Percentiles rank a stretch among this genome's conserved stretches.
phyloP scores from a whole-genome alignment of 1,140 invertebrate genomes.

The Pseudobourletiella spinata region DNA sequence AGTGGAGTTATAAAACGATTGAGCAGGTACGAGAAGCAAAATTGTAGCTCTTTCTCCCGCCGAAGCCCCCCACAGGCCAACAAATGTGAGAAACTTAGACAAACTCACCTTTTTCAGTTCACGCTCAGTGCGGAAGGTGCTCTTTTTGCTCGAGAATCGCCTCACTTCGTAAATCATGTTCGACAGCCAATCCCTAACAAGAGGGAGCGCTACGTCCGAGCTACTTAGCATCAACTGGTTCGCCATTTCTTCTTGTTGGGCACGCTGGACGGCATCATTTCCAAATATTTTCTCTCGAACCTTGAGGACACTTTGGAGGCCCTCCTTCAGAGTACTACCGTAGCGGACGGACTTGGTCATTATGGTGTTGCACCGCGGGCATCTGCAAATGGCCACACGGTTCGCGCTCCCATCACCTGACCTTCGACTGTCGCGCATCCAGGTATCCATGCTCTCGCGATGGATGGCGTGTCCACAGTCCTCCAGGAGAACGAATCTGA shows the following conservation, averaged over 20 bases:
- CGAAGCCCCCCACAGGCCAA: too few relatives aligned
- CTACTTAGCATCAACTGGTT: background rate
- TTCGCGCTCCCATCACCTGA: slow-evolving; percentile 4
- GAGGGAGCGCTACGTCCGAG: background rate
- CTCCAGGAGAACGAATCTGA: slow-evolving; percentile 50
- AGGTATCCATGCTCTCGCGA: slow-evolving; percentile 45
- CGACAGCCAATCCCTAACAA: background rate
- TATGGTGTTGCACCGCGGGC: slow-evolving; percentile 45
- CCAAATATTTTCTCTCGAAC: slow-evolving; percentile 8
- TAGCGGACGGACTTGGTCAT: slow-evolving; percentile 44
- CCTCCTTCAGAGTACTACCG: slow-evolving; percentile 41
- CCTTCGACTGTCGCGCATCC: slow-evolving; percentile 42
- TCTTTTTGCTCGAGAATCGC: background rate
- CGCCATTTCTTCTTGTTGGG: background rate
- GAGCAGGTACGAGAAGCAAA: too few relatives aligned
- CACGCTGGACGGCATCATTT: background rate
- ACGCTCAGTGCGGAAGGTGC: background rate
- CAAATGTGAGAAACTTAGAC: too few relatives aligned
- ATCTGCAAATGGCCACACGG: slow-evolving; percentile 41
- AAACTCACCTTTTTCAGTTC: too few relatives aligned
- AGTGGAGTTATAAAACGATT: too few relatives aligned
- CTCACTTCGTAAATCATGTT: background rate
- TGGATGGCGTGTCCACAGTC: slow-evolving; percentile 57
- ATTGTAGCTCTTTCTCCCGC: too few relatives aligned
- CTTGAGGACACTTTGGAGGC: background rate